Base-by-base conservation (phyloP, 2,797 vertebrate species). In the Thunnus albacares region DNA sequence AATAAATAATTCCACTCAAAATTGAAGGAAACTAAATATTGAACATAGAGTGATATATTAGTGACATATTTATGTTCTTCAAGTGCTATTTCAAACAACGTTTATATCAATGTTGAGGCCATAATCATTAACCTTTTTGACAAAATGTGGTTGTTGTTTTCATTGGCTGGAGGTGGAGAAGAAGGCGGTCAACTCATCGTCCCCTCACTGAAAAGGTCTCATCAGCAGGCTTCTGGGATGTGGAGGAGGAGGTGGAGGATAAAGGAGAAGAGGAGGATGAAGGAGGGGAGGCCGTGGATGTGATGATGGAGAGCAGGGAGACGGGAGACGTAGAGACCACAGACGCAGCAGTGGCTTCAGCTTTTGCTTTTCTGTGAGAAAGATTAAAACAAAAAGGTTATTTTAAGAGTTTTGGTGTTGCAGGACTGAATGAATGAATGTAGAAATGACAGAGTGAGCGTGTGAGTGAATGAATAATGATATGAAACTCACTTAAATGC, bases 291-390 rank as follows among this genome's bases (percentile, higher is more conserved):
- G 74, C 17, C 0, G 77, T 64, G 52, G 87, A 82, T 7, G 81
- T 83, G 43, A 90, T 75, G 76, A 86, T 60, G 83, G 84, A 86
- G 62, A 87, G 84, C 53, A 87, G 89, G 49, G 80, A 81, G 60
- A 30, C 41, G 0, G 66, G 2, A 12, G 83, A 26, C 0, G 8
- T 20, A 12, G 45, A 11, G n/a, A 17, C 9, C 12, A 4, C 28
- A 56, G 71, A 24, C 24, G 24, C 24, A 24, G 81, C 0, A 0
- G 13, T 11, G 2, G 65, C 1, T 35, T 1, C 8, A 28, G 28
- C 7, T 24, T 60, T 79, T n/a, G 45, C 51, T 15, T 33, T 1
- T 33, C 87, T 91, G 73, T 5, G 9, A 33, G 6, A 13, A 61
- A 8, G 20, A 51, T 2, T 15, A 51, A 68, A 75, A 41, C 1